Evolutionary conservation across 2,797 vertebrate species (phyloP), one percentile per base, ranked within the genome.

Genomic region (Syndactyla subalaris): DNA sequence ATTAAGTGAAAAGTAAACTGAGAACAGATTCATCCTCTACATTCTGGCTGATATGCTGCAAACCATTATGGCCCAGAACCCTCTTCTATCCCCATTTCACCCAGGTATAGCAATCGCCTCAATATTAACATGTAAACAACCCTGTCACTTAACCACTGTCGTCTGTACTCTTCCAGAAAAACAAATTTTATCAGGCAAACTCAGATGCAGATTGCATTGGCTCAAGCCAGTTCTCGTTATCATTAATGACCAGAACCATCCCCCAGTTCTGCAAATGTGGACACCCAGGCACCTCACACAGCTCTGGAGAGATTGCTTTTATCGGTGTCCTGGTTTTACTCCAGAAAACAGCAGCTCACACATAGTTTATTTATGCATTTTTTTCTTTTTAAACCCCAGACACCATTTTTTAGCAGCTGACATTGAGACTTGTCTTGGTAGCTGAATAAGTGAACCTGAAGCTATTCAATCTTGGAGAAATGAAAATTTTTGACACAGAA

Each of bases 131-230:
- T 87, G 84, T 93, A 92, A 96, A 96, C 58, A 97, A 65, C 72
- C 75, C 84, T 65, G 62, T 67, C 82, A 38, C 81, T 93, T 95
- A 85, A 90, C 80, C 18, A 58, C 91, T 46, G 77, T 54, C 67
- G 62, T 14, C n/a, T 54, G 41, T 41, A 51, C 29, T 54, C 85
- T 97, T 96, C 80, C 89, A 97, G 94, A 87, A 97, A 97, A 97
- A 97, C 94, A 97, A 96, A 92, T 94, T 96, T 97, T 97, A 98
- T 98, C 98, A 92, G 85, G 74, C 66, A 98, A 97, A 96, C 97
- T 97, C 92, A 97, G 94, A 91, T 65, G 94, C 96, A 97, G 96
- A 96, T 96, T 96, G 92, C 81, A 51, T 54, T 85, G 93, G 73
- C 65, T 92, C 65, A 70, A 61, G 89, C 70, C 82, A 92, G 76